Conservation (phyloP, 2,113 vertebrate genomes). For the Tichodroma muraria region DNA sequence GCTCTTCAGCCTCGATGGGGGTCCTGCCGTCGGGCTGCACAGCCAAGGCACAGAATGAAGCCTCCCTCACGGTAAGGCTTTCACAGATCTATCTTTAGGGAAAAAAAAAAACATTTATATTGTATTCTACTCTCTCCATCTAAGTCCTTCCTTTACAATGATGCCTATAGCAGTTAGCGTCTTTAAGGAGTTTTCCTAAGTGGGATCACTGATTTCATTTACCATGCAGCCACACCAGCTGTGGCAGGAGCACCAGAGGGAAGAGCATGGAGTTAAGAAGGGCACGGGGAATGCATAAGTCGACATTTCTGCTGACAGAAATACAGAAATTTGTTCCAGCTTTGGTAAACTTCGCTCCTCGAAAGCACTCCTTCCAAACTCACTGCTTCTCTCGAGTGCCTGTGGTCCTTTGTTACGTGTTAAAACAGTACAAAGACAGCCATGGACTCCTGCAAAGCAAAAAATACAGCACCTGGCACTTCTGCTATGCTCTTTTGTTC, state of each 20-base stretch:
- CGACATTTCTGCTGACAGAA: background rate
- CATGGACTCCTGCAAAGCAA: background rate
- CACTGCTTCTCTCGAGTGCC: background rate
- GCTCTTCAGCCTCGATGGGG: fast-evolving
- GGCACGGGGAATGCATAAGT: background rate
- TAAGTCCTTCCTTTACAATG: background rate
- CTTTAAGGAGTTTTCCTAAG: background rate
- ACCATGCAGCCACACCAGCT: background rate
- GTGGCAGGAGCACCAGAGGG: background rate
- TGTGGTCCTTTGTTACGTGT: background rate
- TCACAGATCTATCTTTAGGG: background rate
- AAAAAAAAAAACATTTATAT: background rate
- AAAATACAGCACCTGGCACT: background rate
- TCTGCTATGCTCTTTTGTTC: background rate
- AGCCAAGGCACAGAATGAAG: fast-evolving
- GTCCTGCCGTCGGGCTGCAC: background rate
- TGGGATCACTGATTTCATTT: background rate
- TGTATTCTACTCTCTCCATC: background rate
- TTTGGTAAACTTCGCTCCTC: background rate
- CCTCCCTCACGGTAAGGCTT: background rate
- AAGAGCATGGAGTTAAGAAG: background rate
- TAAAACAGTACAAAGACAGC: background rate
- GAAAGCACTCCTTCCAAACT: background rate
- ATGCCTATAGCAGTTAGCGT: background rate
- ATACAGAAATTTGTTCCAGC: background rate